A percentile compares a stretch with the other conserved stretches of the same genome.
Evolutionary conservation across 2,113 vertebrate species (phyloP).

Genomic region (Dendropsophus ebraccatus): DNA sequence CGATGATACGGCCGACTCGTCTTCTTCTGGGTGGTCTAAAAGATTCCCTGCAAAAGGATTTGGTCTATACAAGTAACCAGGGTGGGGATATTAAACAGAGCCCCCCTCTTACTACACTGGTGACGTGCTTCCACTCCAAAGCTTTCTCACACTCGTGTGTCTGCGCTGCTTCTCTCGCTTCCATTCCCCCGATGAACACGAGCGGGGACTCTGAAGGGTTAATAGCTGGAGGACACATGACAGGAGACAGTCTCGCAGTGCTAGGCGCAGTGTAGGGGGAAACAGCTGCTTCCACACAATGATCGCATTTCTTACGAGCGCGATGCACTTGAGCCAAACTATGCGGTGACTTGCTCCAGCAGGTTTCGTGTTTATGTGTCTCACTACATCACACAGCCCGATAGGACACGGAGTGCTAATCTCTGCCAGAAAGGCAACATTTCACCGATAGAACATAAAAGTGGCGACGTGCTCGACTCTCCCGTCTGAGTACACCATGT

Average conservation of each 20-base stretch:
- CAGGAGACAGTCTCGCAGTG: constrained; percentile 3
- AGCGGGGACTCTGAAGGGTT: background rate
- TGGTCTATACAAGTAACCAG: no score
- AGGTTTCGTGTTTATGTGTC: constrained; percentile 34
- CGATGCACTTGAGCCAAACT: constrained; percentile 41
- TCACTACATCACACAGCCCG: constrained; percentile 22
- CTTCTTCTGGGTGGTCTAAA: no score
- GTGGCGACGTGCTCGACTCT: background rate
- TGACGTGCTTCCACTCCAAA: no score
- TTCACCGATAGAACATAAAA: background rate
- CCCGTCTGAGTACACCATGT: no score
- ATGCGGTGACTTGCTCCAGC: constrained; percentile 41
- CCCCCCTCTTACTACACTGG: no score
- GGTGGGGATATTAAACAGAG: no score
- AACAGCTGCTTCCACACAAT: constrained; percentile 53
- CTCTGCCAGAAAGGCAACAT: background rate
- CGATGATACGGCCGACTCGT: no score
- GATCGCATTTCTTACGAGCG: constrained; percentile 41
- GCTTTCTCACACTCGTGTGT: no score
- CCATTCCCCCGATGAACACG: no score
- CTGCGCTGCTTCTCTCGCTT: no score
- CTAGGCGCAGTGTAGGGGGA: constrained; percentile 9
- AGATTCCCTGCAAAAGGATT: no score
- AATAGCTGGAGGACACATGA: background rate
- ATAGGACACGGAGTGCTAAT: background rate